These are phyloP conservation scores for Thunnus thynnus DNA, from an alignment of 2,113 vertebrate species.

Conservation along the genomic window DNA sequence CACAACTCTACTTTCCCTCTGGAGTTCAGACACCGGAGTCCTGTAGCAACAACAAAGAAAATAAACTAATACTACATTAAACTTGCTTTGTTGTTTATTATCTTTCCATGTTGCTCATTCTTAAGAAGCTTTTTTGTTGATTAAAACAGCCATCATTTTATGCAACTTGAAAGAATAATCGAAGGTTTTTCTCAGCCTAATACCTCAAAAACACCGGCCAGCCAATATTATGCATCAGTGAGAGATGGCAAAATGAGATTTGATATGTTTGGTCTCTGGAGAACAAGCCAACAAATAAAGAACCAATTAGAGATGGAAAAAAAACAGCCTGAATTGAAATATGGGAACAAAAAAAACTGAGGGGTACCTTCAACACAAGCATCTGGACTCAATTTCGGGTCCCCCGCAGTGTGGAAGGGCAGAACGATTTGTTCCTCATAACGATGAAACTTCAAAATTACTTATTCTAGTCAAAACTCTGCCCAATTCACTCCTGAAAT, in stretches of 20 bases:
- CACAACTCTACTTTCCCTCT: conserved; percentile 15
- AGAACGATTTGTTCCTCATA: conserved; percentile 6
- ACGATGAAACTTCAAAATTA: conserved; percentile 3
- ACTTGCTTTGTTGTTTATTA: conserved; percentile 19
- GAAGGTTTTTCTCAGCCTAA: conserved; percentile 13
- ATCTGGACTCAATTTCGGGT: conserved; percentile 36
- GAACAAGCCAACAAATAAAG: conserved; percentile 17
- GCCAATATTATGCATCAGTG: conserved; percentile 1
- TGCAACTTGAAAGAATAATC: conserved; percentile 29
- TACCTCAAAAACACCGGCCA: conserved; percentile 22
- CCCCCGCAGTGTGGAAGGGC: not conserved
- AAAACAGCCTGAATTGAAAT: conserved; percentile 7
- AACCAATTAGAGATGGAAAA: conserved; percentile 1
- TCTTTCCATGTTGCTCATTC: not conserved
- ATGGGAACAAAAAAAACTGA: not conserved
- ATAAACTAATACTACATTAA: not conserved
- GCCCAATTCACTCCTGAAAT: too few species aligned
- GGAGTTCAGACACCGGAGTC: conserved; percentile 17
- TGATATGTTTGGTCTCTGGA: not conserved
- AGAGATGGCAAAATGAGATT: conserved; percentile 24
- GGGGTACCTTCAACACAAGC: conserved; percentile 5
- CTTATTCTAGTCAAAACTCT: too few species aligned
- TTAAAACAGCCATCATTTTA: conserved; percentile 10
- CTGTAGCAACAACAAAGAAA: not conserved
- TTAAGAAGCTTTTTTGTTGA: conserved; percentile 17